phyloP scores from a whole-genome alignment of 1,140 invertebrate species.

The Hormaphis cornu region DNA sequence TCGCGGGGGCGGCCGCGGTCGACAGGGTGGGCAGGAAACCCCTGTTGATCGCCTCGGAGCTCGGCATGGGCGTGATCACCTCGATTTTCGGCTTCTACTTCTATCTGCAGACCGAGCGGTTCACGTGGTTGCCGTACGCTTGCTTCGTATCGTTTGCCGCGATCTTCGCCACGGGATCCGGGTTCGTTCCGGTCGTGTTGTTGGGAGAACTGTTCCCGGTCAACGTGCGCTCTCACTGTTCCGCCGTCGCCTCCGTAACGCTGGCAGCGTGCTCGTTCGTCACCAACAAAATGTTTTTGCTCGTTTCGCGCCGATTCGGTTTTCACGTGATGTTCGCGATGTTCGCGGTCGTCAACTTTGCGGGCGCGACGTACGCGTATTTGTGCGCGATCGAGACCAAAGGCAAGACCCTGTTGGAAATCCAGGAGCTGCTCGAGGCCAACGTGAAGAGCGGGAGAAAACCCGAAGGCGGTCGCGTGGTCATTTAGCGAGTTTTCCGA shows the following conservation, averaged over 20 bases:
- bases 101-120: too few species aligned
- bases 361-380: conserved; percentile 50
- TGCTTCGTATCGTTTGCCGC: conserved; percentile 32
- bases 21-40: conserved; percentile 42
- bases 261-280: conserved; percentile 36
- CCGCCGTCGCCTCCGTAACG: conserved; percentile 36
- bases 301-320: conserved; percentile 26
- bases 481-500: too few species aligned
- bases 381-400: conserved; percentile 56
- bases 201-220: conserved; percentile 38
- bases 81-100: too few species aligned
- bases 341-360: conserved; percentile 39
- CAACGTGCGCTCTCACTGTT: conserved; percentile 38
- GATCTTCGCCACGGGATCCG: conserved; percentile 37
- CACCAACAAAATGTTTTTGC: conserved; percentile 37
- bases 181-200: conserved; percentile 37
- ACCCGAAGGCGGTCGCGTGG: too few species aligned
- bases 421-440: conserved; percentile 46
- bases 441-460: too few species aligned
- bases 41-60: conserved; percentile 42
- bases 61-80: conserved; percentile 32
- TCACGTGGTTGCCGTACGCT: conserved; percentile 34
- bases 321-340: conserved; percentile 35
- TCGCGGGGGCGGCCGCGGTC: conserved; percentile 37
- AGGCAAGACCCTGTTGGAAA: conserved; percentile 65